Conservation (phyloP, 2,888 invertebrate species). For the Rhopalosiphum nymphaeae region DNA sequence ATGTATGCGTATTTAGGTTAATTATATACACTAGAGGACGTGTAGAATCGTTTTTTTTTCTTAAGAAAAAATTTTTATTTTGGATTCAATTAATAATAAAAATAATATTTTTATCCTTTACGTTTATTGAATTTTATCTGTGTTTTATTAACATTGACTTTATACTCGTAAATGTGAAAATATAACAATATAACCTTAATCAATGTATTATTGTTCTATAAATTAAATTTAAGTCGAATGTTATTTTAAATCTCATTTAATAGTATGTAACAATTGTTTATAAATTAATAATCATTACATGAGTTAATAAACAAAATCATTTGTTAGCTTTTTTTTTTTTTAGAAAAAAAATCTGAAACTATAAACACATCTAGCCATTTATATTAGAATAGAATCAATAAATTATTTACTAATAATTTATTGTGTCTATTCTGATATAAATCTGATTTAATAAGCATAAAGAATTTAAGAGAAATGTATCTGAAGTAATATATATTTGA, state of each 20-base stretch:
- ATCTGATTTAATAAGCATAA: background rate
- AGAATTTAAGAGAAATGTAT: background rate
- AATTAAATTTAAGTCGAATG: background rate
- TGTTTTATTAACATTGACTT: background rate
- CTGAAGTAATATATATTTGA: no score
- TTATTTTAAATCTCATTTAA: background rate
- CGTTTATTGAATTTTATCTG: background rate
- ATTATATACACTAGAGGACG: background rate
- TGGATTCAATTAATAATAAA: background rate
- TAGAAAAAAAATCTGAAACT: background rate
- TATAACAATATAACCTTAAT: background rate
- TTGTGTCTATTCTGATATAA: background rate
- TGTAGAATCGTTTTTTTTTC: background rate
- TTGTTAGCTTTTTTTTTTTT: no score
- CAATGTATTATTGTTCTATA: background rate
- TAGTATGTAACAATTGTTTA: background rate
- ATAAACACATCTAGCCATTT: background rate
- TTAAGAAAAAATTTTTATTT: background rate
- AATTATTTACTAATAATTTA: background rate
- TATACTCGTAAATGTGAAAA: background rate
- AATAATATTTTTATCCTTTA: background rate
- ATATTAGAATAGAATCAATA: background rate
- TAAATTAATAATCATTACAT: background rate
- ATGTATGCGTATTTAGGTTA: background rate
- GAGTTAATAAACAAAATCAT: background rate